phyloP scores from a whole-genome alignment of 2,888 invertebrate species.

The Troglohyphantes excavatus region DNA sequence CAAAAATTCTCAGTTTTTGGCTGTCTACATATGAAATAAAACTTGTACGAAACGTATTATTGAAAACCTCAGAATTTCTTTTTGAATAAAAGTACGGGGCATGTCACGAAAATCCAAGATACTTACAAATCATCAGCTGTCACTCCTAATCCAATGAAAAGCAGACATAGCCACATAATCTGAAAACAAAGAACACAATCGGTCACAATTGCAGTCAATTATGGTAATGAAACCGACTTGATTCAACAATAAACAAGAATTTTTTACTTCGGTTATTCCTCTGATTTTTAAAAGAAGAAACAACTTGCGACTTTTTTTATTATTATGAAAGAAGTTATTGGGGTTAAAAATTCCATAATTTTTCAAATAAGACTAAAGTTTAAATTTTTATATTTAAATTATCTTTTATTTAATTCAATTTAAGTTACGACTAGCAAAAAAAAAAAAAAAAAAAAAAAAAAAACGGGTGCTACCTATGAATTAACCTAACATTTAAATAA shows the following conservation, averaged over 20 bases:
- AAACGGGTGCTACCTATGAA: too few species aligned
- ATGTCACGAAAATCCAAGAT: conserved; percentile 41
- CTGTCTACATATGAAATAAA: too few species aligned
- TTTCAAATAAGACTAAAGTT: too few species aligned
- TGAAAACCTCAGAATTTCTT: neutral
- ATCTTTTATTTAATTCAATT: too few species aligned
- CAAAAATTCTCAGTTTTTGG: too few species aligned
- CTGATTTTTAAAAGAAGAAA: neutral
- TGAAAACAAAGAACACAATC: conserved; percentile 81
- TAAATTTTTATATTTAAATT: too few species aligned
- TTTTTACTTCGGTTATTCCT: neutral
- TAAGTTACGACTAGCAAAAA: too few species aligned
- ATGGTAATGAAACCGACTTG: conserved; percentile 2
- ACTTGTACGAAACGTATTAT: neutral
- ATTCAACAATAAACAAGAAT: neutral
- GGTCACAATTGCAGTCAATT: conserved; percentile 6
- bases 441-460: too few species aligned
- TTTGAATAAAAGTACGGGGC: neutral
- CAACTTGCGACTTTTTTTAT: too few species aligned
- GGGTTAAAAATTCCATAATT: too few species aligned
- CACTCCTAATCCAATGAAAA: conserved; percentile 85
- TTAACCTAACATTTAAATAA: too few species aligned
- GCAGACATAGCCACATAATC: conserved; percentile 84
- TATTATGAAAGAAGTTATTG: too few species aligned
- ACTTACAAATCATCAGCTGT: conserved; percentile 86